Evolutionary conservation across 1,140 invertebrate species (phyloP), one percentile per base, ranked within the genome.

Genomic region (Neodiprion pinetum): DNA sequence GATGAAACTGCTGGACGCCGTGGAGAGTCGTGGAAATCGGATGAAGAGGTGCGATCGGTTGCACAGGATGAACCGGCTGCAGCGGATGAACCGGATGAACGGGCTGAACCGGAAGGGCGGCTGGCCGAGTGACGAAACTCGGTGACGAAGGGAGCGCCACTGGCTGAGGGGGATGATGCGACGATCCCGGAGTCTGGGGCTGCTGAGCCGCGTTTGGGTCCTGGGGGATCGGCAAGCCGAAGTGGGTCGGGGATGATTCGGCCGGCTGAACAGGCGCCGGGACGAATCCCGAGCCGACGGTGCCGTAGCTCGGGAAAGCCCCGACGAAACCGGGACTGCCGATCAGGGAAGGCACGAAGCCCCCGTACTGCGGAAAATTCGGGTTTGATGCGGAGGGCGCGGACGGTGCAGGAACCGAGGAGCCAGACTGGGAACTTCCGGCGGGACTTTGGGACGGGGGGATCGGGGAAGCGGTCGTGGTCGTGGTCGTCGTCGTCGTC

Each of bases 211-310:
- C 68, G 8, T 0, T 71, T 65, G 70, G 71, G 47, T 76, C 50
- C 23, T 71, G 77, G 7, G 85, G 84, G 66, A 88, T 82, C 5
- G 87, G 86, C 67, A 88, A 75, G 0, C 77, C 80, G 47, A 88
- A 87, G 17, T 87, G 83, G 12, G 85, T 88, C 4, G 67, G 86
- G 72, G 74, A 79, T 8, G 80, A 76, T 1, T 77, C 80, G 5
- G 75, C 48, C 8, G 82, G 74, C 1, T 80, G 70, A 12, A 77
- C 61, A 12, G 77, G 53, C 11, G 77, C 23, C 1, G 72, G 28
- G 14, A 75, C 71, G 73, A 77, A 12, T 70, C 74, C 74, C 1
- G 82, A 47, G 14, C 82, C 78, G 12, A 69, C 67, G 1, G 78
- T 71, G 7, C 78, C 75, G 71, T 83, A 86, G 67, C 67, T 76